Evolutionary conservation across 92 coral and sea anemone genomes (phyloP), one percentile per base, ranked within the genome.

Genomic region (Epizoanthus stellaris): DNA sequence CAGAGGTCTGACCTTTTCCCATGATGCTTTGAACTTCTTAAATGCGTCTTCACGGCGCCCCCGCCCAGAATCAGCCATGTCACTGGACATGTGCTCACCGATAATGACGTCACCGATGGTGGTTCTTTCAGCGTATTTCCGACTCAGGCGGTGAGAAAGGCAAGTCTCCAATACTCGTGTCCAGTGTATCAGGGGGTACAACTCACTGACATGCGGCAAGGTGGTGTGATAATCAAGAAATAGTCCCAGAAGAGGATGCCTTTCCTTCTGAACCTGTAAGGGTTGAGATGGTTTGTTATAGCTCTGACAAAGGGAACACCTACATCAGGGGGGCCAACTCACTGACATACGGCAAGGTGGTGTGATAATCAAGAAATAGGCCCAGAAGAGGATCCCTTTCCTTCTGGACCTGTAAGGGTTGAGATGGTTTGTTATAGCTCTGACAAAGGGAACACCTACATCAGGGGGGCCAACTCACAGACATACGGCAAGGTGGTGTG

Each of bases 121-220:
- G 72, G 80, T 79, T 58, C n/a, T 92, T 25, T 84, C 77, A 49
- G 95, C 88, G 20, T 80, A 71, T 23, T 86, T 84, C 36, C 95
- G 83, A 56, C 95, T 89, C 49, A 92, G 73, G 54, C 95, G 92
- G 69, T 90, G 91, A 1, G 92, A 82, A 60, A 89, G 83, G 20
- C 73, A 77, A 19, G 61, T 70, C 40, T 90, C 81, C 17, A 92
- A 85, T 69, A 92, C 65, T 52, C 89, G 85, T 62, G 85, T 36
- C 89, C 91, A 92, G 74, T 87, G 86, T 58, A 92, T 53, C 64
- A 92, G 73, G 61, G 89, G 91, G 71, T 82, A 80, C 23, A 92
- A 86, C 59, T 89, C 81, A 2, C 82, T 73, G 19, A 86, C 73
- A n/a, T 68, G 75, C 3, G 91, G 77, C 17, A 92, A 82, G 14